phyloP scores from a whole-genome alignment of 1,140 invertebrate genomes.

The Anastrepha ludens region DNA sequence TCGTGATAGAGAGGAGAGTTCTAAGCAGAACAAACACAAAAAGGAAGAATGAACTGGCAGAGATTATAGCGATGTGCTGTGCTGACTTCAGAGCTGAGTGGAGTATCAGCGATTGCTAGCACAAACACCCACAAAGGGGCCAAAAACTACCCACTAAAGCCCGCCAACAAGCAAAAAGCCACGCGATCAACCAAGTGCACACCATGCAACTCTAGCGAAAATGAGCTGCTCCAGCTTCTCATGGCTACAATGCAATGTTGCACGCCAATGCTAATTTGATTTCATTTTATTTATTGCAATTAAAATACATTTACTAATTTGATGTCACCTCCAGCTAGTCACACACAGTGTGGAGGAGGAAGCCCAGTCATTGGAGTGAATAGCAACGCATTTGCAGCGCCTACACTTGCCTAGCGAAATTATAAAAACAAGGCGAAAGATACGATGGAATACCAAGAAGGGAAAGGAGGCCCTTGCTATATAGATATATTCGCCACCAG shows the following conservation, averaged over 20 bases:
- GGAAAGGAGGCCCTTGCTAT: not conserved
- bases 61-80: not conserved
- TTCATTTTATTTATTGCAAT: conserved; percentile 42
- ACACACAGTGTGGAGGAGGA: not conserved
- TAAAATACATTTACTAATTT: conserved; percentile 52
- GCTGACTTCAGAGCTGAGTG: not conserved
- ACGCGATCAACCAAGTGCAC: not conserved
- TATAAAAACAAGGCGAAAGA: not conserved
- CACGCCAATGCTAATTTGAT: conserved; percentile 41
- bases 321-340: conserved; percentile 19
- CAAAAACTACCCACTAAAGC: no score
- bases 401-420: not conserved
- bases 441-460: not conserved
- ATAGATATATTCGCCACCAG: not conserved
- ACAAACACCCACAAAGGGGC: not conserved
- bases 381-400: not conserved
- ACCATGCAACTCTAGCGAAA: not conserved
- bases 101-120: not conserved
- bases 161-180: not conserved
- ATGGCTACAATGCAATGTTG: not conserved
- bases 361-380: not conserved
- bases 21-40: not conserved
- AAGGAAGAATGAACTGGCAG: not conserved
- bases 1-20: not conserved
- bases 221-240: no score